phyloP scores from a whole-genome alignment of 2,797 vertebrate genomes.

The Galaxias olidus region DNA sequence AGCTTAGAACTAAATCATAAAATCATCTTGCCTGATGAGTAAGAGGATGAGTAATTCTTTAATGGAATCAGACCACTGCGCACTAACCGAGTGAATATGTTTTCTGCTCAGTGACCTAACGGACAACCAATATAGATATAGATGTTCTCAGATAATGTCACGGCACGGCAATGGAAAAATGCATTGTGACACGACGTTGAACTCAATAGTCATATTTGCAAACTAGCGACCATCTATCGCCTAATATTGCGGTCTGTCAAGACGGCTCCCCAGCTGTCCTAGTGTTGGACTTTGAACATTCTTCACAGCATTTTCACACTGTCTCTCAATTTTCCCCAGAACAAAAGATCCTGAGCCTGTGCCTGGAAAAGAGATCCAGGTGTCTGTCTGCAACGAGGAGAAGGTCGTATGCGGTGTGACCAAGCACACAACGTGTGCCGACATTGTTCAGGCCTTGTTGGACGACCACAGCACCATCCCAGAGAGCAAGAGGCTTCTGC shows the following conservation, averaged over 20 bases:
- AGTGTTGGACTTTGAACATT: slow-evolving; percentile 47
- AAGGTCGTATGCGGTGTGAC: slow-evolving; percentile 93
- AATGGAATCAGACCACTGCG: slow-evolving; percentile 53
- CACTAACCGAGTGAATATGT: slow-evolving; percentile 45
- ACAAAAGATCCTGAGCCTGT: slow-evolving; percentile 76
- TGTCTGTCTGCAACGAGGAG: slow-evolving; percentile 92
- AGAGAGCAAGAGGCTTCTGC: slow-evolving; percentile 81
- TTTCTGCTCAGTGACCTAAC: slow-evolving; percentile 57
- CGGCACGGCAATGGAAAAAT: not conserved
- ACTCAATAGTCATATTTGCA: too few species aligned
- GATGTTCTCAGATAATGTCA: slow-evolving; percentile 22
- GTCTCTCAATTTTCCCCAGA: slow-evolving; percentile 43
- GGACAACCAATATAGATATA: slow-evolving; percentile 37
- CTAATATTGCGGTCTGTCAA: not conserved
- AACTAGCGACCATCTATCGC: too few species aligned
- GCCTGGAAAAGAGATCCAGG: slow-evolving; percentile 88
- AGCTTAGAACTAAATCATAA: slow-evolving; percentile 51
- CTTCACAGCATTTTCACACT: slow-evolving; percentile 45
- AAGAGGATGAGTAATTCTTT: slow-evolving; percentile 51
- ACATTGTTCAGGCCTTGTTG: slow-evolving; percentile 89
- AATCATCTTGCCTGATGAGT: slow-evolving; percentile 55
- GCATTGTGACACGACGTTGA: not conserved
- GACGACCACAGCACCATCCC: slow-evolving; percentile 84
- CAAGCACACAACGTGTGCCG: slow-evolving; percentile 89
- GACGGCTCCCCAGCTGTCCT: not conserved